These are phyloP conservation scores for Acrocephalus kingi DNA, from an alignment of 2,113 vertebrate species.

Conservation along the genomic window DNA sequence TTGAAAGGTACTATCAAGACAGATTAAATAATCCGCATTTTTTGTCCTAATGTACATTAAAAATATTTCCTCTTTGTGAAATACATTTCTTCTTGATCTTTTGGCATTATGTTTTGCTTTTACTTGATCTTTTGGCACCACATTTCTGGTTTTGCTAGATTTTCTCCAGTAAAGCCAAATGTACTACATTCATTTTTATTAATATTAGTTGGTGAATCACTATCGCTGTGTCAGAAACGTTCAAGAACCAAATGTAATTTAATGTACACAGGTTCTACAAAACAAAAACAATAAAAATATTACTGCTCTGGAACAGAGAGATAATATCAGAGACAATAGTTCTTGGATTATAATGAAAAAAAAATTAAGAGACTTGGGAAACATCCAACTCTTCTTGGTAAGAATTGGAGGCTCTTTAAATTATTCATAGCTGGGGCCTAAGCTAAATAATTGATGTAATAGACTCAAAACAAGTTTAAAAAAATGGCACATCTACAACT, in stretches of 20 bases:
- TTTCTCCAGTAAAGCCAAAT: neutral
- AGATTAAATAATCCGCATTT: neutral
- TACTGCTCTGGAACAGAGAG: neutral
- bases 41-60: neutral
- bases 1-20: neutral
- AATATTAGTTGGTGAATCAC: neutral
- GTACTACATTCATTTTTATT: neutral
- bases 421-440: neutral
- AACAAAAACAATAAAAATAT: neutral
- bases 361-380: neutral
- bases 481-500: neutral
- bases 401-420: neutral
- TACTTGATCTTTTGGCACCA: neutral
- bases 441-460: neutral
- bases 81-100: neutral
- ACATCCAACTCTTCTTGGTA: neutral
- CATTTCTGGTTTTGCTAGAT: neutral
- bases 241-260: neutral
- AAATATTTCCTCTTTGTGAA: neutral
- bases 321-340: neutral
- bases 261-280: neutral
- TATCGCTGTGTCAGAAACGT: neutral
- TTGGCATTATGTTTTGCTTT: neutral
- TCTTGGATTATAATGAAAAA: neutral
- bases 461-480: neutral